Conservation (phyloP, 2,113 vertebrate species). For the Axis porcinus region DNA sequence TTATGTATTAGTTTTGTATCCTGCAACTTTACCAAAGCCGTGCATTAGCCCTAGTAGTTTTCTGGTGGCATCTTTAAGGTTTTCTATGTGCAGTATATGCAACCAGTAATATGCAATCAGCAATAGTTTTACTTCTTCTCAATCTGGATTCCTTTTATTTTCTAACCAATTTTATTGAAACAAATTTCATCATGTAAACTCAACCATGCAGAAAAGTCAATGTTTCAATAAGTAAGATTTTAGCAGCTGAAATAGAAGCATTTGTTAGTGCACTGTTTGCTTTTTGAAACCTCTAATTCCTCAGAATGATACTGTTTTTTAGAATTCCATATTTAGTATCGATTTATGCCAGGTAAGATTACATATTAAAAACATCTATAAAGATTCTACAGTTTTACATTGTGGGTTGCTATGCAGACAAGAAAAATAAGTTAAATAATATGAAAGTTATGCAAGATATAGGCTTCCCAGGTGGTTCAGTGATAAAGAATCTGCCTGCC, state of each 20-base stretch:
- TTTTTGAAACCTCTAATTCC: constrained; percentile 29
- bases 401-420: constrained; percentile 34
- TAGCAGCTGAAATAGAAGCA: constrained; percentile 24
- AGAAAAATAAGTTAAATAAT: constrained; percentile 37
- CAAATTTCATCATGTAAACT: constrained; percentile 19
- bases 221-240: background rate
- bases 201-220: background rate
- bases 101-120: background rate
- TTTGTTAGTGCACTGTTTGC: constrained; percentile 8
- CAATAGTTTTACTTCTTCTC: background rate
- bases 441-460: background rate
- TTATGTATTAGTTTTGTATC: too few relatives aligned
- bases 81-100: background rate
- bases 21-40: too few relatives aligned
- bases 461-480: background rate
- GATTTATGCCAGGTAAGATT: constrained; percentile 34
- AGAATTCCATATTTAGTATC: constrained; percentile 6
- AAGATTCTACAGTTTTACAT: constrained; percentile 55
- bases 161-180: constrained; percentile 37
- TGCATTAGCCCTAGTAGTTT: background rate
- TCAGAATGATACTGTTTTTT: background rate
- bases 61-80: background rate
- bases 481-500: background rate
- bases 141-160: background rate
- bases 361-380: constrained; percentile 9